Evolutionary conservation across 1,140 invertebrate genomes (phyloP).

Genomic region (Conus betulinus): DNA sequence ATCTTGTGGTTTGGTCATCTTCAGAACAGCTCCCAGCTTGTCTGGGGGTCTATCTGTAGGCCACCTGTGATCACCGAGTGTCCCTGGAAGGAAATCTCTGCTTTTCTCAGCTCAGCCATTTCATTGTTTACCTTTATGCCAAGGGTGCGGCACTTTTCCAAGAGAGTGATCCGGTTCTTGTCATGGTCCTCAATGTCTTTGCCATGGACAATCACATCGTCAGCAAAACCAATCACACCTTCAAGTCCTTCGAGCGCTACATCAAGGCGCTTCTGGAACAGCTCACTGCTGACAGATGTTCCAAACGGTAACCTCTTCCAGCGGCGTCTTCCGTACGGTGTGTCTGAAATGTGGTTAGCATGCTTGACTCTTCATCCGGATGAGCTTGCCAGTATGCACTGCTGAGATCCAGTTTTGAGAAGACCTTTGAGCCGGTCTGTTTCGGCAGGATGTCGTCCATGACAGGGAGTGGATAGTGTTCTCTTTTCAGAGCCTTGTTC

Average conservation of each 20-base stretch:
- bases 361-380: too few species aligned
- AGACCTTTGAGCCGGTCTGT: too few species aligned
- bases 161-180: conserved; percentile 35
- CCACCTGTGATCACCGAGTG: conserved; percentile 7
- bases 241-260: conserved; percentile 52
- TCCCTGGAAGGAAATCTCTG: conserved; percentile 4
- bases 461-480: too few species aligned
- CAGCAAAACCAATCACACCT: not conserved
- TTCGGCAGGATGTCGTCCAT: too few species aligned
- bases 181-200: not conserved
- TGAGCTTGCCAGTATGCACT: too few species aligned
- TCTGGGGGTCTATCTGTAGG: conserved; percentile 6
- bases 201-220: not conserved
- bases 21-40: conserved; percentile 37
- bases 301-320: conserved; percentile 73
- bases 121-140: not conserved
- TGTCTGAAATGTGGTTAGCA: too few species aligned
- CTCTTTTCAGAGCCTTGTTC: too few species aligned
- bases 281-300: conserved; percentile 40
- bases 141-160: conserved; percentile 29
- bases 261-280: conserved; percentile 33
- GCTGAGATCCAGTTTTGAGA: too few species aligned
- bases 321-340: conserved; percentile 39
- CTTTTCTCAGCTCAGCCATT: not conserved
- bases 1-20: conserved; percentile 29